These are phyloP conservation scores for Therioaphis trifolii DNA, from an alignment of 2,888 invertebrate genomes.

Conservation along the genomic window DNA sequence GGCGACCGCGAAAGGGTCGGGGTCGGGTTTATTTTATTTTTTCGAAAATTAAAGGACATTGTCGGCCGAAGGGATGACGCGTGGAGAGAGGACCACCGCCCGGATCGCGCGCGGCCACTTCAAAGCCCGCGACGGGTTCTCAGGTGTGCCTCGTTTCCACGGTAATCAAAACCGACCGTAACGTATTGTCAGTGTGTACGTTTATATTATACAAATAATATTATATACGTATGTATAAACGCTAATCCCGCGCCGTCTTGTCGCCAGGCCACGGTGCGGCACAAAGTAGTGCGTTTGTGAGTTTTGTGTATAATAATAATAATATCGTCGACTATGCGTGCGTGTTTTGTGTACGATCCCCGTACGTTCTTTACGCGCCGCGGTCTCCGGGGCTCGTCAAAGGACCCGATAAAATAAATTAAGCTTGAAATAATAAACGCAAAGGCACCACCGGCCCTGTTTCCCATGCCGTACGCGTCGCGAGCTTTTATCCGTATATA, in stretches of 20 bases:
- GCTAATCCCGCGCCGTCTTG: constrained; percentile 44
- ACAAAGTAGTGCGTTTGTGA: too few species aligned
- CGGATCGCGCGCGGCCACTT: constrained; percentile 47
- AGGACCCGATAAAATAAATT: constrained; percentile 60
- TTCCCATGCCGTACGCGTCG: constrained; percentile 47
- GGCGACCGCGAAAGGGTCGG: neutral
- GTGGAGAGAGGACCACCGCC: neutral
- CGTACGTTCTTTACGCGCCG: neutral
- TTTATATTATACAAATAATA: too few species aligned
- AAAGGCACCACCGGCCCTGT: constrained; percentile 53
- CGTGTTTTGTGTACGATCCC: too few species aligned
- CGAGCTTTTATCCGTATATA: constrained; percentile 42
- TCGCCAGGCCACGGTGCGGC: neutral
- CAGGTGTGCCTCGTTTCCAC: constrained; percentile 55
- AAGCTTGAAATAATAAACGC: constrained; percentile 59
- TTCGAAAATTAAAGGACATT: constrained; percentile 41
- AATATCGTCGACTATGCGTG: too few species aligned
- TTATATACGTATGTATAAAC: too few species aligned
- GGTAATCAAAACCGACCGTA: constrained; percentile 59
- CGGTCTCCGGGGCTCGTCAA: constrained; percentile 6
- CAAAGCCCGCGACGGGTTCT: constrained; percentile 21
- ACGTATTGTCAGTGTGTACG: too few species aligned
- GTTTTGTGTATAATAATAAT: too few species aligned
- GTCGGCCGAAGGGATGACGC: neutral
- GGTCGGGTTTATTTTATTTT: neutral